Evolutionary conservation across 2,888 invertebrate genomes (phyloP), one percentile per base, ranked within the genome.

Genomic region (Margaritifera margaritifera): DNA sequence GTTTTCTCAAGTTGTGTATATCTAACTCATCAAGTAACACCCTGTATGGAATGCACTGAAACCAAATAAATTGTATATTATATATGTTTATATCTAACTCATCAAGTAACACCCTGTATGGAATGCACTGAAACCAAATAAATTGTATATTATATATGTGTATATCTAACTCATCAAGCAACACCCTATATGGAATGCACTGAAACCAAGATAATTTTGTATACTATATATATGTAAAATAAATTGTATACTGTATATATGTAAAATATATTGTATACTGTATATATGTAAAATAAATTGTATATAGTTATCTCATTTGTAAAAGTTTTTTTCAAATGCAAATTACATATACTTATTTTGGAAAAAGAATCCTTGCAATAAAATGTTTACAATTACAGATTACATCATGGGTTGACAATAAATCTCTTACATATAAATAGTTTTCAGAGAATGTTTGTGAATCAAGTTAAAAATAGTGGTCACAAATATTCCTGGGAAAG

Each of bases 1-100:
- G 91, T 88, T 97, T 96, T 80, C 98, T 92, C 4, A 98, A 95
- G 91, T 97, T 96, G 82, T 94, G 94, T 61, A 98, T 94, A 85
- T 96, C 96, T 69, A 98, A 90, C 89, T 98, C 97, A 87, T 94
- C 93, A 53, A 97, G 90, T 55, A 99, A 91, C 55, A 94, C 92
- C 72, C 93, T 93, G 86, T 98, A 98, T 0, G 97, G 96, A 83
- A 99, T 96, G 79, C 88, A 87, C 89, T 89, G 84, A 67, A 80
- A 80, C 54, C 31, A 62, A 73, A 79, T 50, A 24, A 22, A 31
- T 5, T 27, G 22, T 15, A 52, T 11, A 64, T 4, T 18, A 22
- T 25, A 19, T 57, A n/a, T 96, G 82, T 94, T 94, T 61, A 98
- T 94, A 85, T 96, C 96, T 69, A 98, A 90, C 89, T 98, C 97